A percentile compares a stretch with the other conserved stretches of the same genome.
phyloP scores from a whole-genome alignment of 2,888 invertebrate species.

The Pediacus dermestoides region DNA sequence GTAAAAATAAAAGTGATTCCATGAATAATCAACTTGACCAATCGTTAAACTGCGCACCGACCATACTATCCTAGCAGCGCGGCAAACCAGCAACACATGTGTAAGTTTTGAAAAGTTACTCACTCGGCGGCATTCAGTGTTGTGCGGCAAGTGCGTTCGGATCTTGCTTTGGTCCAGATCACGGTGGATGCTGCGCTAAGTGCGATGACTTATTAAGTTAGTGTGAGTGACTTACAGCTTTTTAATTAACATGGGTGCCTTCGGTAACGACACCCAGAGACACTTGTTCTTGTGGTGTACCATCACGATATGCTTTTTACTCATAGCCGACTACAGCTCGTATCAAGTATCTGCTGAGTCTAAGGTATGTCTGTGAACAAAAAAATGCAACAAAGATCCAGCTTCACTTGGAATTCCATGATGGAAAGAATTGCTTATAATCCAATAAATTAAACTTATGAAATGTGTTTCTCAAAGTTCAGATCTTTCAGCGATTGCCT shows the following conservation, averaged over 20 bases:
- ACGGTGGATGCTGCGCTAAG: slow-evolving; percentile 4
- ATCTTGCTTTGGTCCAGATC: slow-evolving; percentile 9
- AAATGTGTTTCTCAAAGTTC: too few species aligned
- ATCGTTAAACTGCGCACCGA: too few species aligned
- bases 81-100: neutral
- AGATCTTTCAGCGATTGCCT: too few species aligned
- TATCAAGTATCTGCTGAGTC: slow-evolving; percentile 7
- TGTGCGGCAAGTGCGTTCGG: slow-evolving; percentile 10
- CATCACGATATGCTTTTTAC: slow-evolving; percentile 1
- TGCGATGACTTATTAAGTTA: slow-evolving; percentile 7
- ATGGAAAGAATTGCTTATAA: too few species aligned
- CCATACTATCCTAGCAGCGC: too few species aligned
- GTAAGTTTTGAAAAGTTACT: slow-evolving; percentile 9
- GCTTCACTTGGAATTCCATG: too few species aligned
- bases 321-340: slow-evolving; percentile 1
- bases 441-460: too few species aligned
- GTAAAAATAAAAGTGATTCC: too few species aligned
- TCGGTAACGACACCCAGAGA: slow-evolving; percentile 1
- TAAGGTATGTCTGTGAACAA: slow-evolving; percentile 7
- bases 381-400: too few species aligned
- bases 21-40: too few species aligned
- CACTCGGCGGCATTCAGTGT: slow-evolving; percentile 7
- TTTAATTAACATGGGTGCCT: slow-evolving; percentile 3
- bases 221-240: slow-evolving; percentile 6
- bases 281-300: neutral